phyloP scores from a whole-genome alignment of 2,113 vertebrate genomes.

The Cheirogaleus medius region DNA sequence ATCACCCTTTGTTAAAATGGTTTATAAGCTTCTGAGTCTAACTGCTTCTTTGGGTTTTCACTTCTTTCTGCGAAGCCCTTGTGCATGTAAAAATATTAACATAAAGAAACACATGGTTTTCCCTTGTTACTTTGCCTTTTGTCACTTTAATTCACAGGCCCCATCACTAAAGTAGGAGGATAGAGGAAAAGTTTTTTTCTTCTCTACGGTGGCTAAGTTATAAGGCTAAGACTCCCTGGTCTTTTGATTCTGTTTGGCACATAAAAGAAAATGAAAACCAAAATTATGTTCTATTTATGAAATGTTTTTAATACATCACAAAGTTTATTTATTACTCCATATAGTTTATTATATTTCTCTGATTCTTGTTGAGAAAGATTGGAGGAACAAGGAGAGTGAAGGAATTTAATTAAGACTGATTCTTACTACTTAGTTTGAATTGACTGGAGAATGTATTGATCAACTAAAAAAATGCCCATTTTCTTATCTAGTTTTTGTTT shows the following conservation, averaged over 20 bases:
- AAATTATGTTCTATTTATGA: neutral
- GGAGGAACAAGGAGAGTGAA: neutral
- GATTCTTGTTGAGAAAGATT: neutral
- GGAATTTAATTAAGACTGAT: neutral
- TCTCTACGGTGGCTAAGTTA: neutral
- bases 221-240: neutral
- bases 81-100: neutral
- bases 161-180: neutral
- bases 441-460: neutral
- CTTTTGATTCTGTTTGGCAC: neutral
- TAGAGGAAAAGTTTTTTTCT: neutral
- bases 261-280: neutral
- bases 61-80: neutral
- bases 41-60: neutral
- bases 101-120: neutral
- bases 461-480: neutral
- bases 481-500: neutral
- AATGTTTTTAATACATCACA: neutral
- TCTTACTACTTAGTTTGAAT: neutral
- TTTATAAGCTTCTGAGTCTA: neutral
- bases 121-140: neutral
- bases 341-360: neutral
- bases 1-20: neutral
- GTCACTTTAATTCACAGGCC: neutral
- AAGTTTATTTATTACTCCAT: neutral